phyloP scores from a whole-genome alignment of 2,888 invertebrate genomes.

The Drosophila prolongata region DNA sequence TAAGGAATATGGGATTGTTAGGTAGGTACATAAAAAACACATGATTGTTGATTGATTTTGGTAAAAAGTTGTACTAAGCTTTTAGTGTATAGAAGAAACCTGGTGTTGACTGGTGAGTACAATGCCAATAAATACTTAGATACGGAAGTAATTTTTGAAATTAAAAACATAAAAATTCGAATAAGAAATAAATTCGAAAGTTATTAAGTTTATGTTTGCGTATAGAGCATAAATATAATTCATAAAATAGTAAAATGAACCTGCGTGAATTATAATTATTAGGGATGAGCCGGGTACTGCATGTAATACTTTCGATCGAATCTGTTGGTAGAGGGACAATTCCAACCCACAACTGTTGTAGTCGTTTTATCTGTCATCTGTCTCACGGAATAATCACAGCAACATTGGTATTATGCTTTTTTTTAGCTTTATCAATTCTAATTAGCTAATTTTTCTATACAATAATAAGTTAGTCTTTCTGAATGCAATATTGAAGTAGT shows the following conservation, averaged over 20 bases:
- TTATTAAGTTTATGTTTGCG: slow-evolving; percentile 1
- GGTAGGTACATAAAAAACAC: slow-evolving; percentile 63
- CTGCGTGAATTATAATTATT: slow-evolving; percentile 8
- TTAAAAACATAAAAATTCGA: slow-evolving; percentile 46
- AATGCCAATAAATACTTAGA: slow-evolving; percentile 49
- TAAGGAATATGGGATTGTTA: slow-evolving; percentile 48
- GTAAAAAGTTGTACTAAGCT: slow-evolving; percentile 14
- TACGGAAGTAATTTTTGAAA: slow-evolving; percentile 28
- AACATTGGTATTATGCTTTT: slow-evolving; percentile 57
- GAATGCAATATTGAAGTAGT: slow-evolving; percentile 24
- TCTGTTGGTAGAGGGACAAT: background rate
- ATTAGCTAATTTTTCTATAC: slow-evolving; percentile 26
- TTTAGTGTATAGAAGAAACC: slow-evolving; percentile 14
- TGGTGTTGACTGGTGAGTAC: slow-evolving; percentile 12
- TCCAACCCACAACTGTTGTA: slow-evolving; percentile 37
- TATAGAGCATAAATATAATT: slow-evolving; percentile 27
- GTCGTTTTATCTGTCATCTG: slow-evolving; percentile 20
- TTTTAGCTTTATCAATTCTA: slow-evolving; percentile 37
- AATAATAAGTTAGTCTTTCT: slow-evolving; percentile 39
- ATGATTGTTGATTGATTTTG: slow-evolving; percentile 40
- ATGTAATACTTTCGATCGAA: slow-evolving; percentile 36
- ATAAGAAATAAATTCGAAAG: slow-evolving; percentile 62
- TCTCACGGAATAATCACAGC: slow-evolving; percentile 68
- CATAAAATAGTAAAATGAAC: slow-evolving; percentile 20
- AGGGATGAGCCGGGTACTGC: slow-evolving; percentile 28